A percentile compares a stretch with the other conserved stretches of the same genome.
These are phyloP conservation scores for Drosophila ambigua DNA, from an alignment of 1,140 invertebrate genomes.

Conservation along the genomic window DNA sequence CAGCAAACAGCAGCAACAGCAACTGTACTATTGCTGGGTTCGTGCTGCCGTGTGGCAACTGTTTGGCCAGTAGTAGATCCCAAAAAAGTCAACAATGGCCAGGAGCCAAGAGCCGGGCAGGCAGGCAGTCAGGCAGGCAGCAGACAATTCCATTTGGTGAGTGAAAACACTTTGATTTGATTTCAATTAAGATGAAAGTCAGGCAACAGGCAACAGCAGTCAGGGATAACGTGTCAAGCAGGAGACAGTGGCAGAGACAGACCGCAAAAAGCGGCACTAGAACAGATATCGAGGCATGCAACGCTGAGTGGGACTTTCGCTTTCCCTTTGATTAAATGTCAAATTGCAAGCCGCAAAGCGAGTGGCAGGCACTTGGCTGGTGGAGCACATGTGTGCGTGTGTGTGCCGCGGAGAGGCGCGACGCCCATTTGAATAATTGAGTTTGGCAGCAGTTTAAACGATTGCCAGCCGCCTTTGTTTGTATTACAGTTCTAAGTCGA, in stretches of 20 bases:
- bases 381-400: slow-evolving; percentile 13
- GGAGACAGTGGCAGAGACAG: slow-evolving; percentile 11
- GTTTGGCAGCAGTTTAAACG: slow-evolving; percentile 69
- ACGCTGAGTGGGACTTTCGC: slow-evolving; percentile 35
- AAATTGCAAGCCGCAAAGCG: slow-evolving; percentile 67
- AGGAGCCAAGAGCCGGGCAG: too few relatives aligned
- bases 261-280: slow-evolving; percentile 54
- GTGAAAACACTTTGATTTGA: slow-evolving; percentile 81
- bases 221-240: slow-evolving; percentile 29
- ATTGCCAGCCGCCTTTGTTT: slow-evolving; percentile 63
- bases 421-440: slow-evolving; percentile 72
- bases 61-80: slow-evolving; percentile 16
- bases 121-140: background rate
- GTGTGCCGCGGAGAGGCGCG: background rate
- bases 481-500: slow-evolving; percentile 4
- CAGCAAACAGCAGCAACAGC: slow-evolving; percentile 9
- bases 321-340: slow-evolving; percentile 72
- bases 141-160: slow-evolving; percentile 73
- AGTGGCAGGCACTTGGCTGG: slow-evolving; percentile 57
- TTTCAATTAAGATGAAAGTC: slow-evolving; percentile 79
- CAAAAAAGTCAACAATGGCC: slow-evolving; percentile 37
- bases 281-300: slow-evolving; percentile 33
- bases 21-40: background rate
- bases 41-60: slow-evolving; percentile 19
- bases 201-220: slow-evolving; percentile 8